These are phyloP conservation scores for Sebastes iracundus DNA, from an alignment of 2,797 vertebrate species.

Conservation along the genomic window DNA sequence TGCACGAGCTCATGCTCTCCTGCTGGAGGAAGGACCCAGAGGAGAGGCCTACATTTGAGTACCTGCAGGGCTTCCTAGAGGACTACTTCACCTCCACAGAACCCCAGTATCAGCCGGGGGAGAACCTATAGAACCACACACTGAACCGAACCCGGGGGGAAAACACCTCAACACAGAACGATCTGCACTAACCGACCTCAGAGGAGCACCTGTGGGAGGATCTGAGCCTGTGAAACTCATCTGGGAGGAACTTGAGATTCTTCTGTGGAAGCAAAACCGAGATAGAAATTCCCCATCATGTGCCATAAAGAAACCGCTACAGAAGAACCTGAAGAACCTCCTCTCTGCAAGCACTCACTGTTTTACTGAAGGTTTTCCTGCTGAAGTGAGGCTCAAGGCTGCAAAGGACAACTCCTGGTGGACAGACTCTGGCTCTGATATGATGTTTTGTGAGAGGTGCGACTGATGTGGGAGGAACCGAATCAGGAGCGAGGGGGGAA, in stretches of 20 bases:
- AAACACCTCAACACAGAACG: constrained; percentile 47
- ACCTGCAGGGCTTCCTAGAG: constrained; percentile 97
- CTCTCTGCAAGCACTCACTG: constrained; percentile 42
- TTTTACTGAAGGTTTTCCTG: constrained; percentile 35
- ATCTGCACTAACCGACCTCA: constrained; percentile 81
- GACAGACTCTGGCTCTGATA: constrained; percentile 25
- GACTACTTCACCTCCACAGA: constrained; percentile 99
- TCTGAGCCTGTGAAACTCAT: constrained; percentile 66
- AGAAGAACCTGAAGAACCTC: constrained; percentile 47
- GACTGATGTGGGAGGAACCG: constrained; percentile 48
- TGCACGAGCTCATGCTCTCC: constrained; percentile 96
- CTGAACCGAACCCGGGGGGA: constrained; percentile 35
- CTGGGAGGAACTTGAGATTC: constrained; percentile 55
- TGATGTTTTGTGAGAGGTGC: constrained; percentile 40
- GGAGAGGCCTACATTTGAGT: constrained; percentile 96
- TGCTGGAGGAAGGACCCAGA: constrained; percentile 97
- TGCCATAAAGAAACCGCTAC: constrained; percentile 42
- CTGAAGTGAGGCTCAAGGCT: constrained; percentile 35
- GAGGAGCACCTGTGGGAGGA: constrained; percentile 63
- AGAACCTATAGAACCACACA: constrained; percentile 90
- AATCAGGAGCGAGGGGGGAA: constrained; percentile 40
- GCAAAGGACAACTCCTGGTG: constrained; percentile 28
- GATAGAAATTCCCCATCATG: constrained; percentile 33
- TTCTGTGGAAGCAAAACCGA: constrained; percentile 49
- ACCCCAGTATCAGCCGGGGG: constrained; percentile 97